These are phyloP conservation scores for Leucophora obtusa DNA, from an alignment of 2,888 invertebrate genomes.

Conservation along the genomic window DNA sequence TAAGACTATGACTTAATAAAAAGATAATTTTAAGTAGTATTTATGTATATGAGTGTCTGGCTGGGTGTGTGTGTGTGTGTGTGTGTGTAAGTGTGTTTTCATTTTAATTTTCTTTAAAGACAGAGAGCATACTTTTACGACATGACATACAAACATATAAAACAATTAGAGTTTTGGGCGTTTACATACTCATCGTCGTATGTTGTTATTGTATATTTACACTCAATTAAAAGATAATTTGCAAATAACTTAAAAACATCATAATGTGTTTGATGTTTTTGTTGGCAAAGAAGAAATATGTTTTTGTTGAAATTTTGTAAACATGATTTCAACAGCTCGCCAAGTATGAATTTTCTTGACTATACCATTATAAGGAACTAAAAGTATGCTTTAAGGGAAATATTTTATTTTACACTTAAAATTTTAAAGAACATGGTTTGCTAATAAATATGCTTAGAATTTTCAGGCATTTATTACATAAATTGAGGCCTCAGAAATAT, in stretches of 20 bases:
- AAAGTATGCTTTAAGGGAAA: not conserved
- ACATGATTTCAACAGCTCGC: not conserved
- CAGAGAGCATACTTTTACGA: not conserved
- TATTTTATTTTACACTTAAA: too few relatives aligned
- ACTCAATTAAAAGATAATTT: conserved; percentile 64
- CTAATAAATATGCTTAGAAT: too few relatives aligned
- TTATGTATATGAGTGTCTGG: conserved; percentile 8
- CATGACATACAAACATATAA: conserved; percentile 4
- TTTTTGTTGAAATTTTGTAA: too few relatives aligned
- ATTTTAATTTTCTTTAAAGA: conserved; percentile 40
- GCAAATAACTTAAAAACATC: conserved; percentile 50
- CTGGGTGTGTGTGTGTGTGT: conserved; percentile 11
- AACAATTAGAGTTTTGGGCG: conserved; percentile 46
- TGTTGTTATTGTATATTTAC: conserved; percentile 56
- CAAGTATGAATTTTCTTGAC: not conserved
- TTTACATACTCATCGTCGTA: conserved; percentile 18
- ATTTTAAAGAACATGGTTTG: too few relatives aligned
- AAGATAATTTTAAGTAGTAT: conserved; percentile 16
- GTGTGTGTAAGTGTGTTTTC: conserved; percentile 25
- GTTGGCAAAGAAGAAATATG: not conserved
- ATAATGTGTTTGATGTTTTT: conserved; percentile 20
- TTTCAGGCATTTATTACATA: too few relatives aligned
- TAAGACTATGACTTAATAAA: conserved; percentile 55
- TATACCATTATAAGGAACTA: not conserved
- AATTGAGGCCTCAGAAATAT: too few relatives aligned